These are phyloP conservation scores for Halictus rubicundus DNA, from an alignment of 1,140 invertebrate genomes.

Conservation along the genomic window DNA sequence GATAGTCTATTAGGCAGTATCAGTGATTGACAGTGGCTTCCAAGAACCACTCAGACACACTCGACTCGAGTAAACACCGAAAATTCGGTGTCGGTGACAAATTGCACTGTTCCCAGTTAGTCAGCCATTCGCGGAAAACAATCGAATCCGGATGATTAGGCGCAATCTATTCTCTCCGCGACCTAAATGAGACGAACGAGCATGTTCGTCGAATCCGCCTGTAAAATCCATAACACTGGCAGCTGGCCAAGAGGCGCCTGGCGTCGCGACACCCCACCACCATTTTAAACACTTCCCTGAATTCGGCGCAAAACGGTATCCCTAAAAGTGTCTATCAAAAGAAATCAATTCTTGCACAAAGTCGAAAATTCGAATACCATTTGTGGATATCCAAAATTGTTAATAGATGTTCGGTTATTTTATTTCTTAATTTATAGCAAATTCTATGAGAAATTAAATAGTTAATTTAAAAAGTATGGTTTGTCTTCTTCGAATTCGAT, in stretches of 20 bases:
- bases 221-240: constrained; percentile 38
- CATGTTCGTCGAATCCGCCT: background rate
- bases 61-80: background rate
- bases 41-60: background rate
- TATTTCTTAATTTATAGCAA: too few species aligned
- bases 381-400: too few species aligned
- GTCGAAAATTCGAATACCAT: too few species aligned
- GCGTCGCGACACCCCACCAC: background rate
- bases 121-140: background rate
- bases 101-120: background rate
- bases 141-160: background rate
- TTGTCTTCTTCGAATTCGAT: too few species aligned
- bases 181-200: constrained; percentile 5
- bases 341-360: too few species aligned
- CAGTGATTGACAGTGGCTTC: background rate
- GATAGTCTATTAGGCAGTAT: background rate
- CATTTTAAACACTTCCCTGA: background rate
- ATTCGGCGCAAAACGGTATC: too few species aligned
- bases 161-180: constrained; percentile 11
- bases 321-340: too few species aligned
- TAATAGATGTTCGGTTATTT: too few species aligned
- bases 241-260: constrained; percentile 13
- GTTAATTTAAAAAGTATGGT: too few species aligned
- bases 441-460: too few species aligned
- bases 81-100: background rate